phyloP scores from a whole-genome alignment of 2,113 vertebrate species.

The Oreochromis aureus region DNA sequence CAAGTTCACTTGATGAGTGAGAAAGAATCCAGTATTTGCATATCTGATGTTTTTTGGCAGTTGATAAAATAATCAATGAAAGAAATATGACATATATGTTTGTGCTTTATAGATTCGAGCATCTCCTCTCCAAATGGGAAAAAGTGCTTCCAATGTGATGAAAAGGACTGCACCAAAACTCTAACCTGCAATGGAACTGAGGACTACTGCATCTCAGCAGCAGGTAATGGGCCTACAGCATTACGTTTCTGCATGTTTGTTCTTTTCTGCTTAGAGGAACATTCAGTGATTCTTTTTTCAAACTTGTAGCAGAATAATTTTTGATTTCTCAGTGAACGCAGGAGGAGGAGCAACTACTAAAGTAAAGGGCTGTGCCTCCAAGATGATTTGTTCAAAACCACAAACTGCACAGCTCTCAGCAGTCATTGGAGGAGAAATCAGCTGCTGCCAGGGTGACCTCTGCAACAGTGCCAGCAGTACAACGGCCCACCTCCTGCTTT shows the following conservation, averaged over 20 bases:
- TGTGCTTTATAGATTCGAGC: accelerated
- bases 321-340: neutral
- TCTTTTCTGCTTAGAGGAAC: neutral
- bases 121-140: neutral
- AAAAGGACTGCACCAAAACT: neutral
- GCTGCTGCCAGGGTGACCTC: neutral
- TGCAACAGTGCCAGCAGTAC: neutral
- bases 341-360: neutral
- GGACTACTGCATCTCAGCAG: neutral
- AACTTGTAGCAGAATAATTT: accelerated
- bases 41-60: accelerated
- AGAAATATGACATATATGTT: accelerated
- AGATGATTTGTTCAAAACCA: neutral
- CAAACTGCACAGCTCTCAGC: accelerated
- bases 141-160: neutral
- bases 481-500: neutral
- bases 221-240: neutral
- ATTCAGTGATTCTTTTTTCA: neutral
- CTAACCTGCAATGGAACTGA: neutral
- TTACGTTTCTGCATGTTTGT: neutral
- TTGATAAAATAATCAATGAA: accelerated
- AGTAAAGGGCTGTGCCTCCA: neutral
- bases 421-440: neutral
- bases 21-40: neutral
- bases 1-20: neutral